Percentiles rank a stretch among this genome's conserved stretches.
Evolutionary conservation across 2,888 invertebrate genomes (phyloP).

Genomic region (Archips crataeganus): DNA sequence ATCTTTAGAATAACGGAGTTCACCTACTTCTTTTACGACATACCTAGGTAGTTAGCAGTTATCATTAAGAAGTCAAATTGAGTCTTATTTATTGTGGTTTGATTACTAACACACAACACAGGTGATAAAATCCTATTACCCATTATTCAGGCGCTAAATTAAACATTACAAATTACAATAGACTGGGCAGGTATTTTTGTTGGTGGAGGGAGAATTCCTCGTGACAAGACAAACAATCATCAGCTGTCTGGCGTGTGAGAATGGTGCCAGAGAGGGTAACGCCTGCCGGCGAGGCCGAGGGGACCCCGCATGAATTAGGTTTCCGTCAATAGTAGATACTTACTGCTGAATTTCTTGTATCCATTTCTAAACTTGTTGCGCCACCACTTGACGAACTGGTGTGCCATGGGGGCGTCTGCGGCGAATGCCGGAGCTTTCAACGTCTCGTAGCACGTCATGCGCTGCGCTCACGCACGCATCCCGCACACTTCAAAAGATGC

Average conservation of each 20-base stretch:
- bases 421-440: slow-evolving; percentile 85
- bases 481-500: slow-evolving; percentile 81
- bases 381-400: slow-evolving; percentile 92
- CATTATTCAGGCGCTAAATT: no score
- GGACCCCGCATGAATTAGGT: slow-evolving; percentile 9
- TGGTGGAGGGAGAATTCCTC: background rate
- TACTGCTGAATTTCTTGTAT: slow-evolving; percentile 91
- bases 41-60: background rate
- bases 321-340: slow-evolving; percentile 56
- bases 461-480: slow-evolving; percentile 86
- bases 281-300: background rate
- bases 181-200: background rate
- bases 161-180: background rate
- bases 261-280: slow-evolving; percentile 23
- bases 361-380: slow-evolving; percentile 91
- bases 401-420: slow-evolving; percentile 89
- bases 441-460: slow-evolving; percentile 87
- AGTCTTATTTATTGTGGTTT: background rate
- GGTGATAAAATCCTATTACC: no score
- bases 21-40: background rate
- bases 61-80: background rate
- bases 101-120: background rate
- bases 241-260: slow-evolving; percentile 17
- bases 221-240: background rate
- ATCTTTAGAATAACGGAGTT: background rate